These are phyloP conservation scores for Zaprionus capensis DNA, from an alignment of 1,140 invertebrate genomes.

Conservation along the genomic window DNA sequence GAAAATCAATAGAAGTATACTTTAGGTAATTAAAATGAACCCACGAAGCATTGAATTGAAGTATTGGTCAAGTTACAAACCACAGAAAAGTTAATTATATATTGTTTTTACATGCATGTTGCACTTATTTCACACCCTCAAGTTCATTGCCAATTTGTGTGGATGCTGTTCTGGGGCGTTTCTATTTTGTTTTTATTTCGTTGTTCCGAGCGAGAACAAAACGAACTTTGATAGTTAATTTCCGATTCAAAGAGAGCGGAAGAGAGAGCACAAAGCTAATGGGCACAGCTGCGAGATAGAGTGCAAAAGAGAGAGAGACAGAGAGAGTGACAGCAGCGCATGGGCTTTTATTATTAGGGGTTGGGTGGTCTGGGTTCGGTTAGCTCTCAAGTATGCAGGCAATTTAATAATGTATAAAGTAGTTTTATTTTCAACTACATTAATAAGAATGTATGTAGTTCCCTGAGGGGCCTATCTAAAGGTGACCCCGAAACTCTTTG, in stretches of 20 bases:
- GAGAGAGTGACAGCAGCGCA: conserved; percentile 23
- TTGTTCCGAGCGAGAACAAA: neutral
- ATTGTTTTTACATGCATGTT: neutral
- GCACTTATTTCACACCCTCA: conserved; percentile 46
- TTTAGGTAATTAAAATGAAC: conserved; percentile 31
- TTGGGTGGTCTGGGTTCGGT: neutral
- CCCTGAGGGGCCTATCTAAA: conserved; percentile 4
- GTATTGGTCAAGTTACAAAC: too few relatives aligned
- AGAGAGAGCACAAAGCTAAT: conserved; percentile 23
- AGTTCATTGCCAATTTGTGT: conserved; percentile 66
- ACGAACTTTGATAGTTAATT: conserved; percentile 26
- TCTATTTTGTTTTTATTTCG: conserved; percentile 29
- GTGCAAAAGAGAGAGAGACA: conserved; percentile 21
- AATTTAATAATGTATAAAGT: conserved; percentile 2
- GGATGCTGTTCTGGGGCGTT: conserved; percentile 27
- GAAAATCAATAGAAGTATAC: conserved; percentile 64
- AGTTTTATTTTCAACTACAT: neutral
- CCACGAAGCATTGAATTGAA: conserved; percentile 21
- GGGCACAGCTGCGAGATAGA: conserved; percentile 19
- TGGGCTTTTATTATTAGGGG: conserved; percentile 7
- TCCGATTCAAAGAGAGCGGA: conserved; percentile 4
- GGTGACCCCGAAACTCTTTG: conserved; percentile 19
- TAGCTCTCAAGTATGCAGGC: neutral
- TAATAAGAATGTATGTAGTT: neutral
- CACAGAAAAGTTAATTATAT: too few relatives aligned